These are phyloP conservation scores for Dipodomys ordii DNA, from an alignment of 2,113 vertebrate species.

Conservation along the genomic window DNA sequence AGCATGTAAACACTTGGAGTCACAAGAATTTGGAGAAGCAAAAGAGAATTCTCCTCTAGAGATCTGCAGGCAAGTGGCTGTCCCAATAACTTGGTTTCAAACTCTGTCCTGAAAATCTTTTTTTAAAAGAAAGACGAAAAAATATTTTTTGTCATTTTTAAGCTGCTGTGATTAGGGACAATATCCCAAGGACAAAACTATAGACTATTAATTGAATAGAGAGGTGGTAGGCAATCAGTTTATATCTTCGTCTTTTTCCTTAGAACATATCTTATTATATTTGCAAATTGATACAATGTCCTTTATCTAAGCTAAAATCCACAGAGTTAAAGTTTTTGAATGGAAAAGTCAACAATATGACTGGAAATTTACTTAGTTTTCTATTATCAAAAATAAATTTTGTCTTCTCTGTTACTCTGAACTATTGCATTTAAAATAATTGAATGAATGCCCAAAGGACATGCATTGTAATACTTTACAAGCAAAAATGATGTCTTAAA, in stretches of 20 bases:
- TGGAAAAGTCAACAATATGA: not conserved
- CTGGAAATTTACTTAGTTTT: not conserved
- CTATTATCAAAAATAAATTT: not conserved
- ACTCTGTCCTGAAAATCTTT: not conserved
- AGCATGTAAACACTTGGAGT: not conserved
- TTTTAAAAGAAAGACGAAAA: not conserved
- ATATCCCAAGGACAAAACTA: not conserved
- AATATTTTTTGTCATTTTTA: not conserved
- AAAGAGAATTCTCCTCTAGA: not conserved
- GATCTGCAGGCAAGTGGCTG: accelerated
- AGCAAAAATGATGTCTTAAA: constrained; percentile 14
- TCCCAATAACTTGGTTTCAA: not conserved
- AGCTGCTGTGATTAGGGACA: not conserved
- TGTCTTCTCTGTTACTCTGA: not conserved
- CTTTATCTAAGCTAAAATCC: not conserved
- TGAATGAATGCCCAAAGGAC: not conserved
- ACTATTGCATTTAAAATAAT: not conserved
- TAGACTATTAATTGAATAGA: not conserved
- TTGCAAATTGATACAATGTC: not conserved
- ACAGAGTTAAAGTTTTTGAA: not conserved
- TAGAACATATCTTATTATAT: not conserved
- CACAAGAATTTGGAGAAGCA: not conserved
- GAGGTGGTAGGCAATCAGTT: not conserved
- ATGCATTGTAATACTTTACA: not conserved
- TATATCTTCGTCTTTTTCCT: not conserved